These are phyloP conservation scores for Virgularia gustaviana DNA, from an alignment of 92 coral and sea anemone species.

Conservation along the genomic window DNA sequence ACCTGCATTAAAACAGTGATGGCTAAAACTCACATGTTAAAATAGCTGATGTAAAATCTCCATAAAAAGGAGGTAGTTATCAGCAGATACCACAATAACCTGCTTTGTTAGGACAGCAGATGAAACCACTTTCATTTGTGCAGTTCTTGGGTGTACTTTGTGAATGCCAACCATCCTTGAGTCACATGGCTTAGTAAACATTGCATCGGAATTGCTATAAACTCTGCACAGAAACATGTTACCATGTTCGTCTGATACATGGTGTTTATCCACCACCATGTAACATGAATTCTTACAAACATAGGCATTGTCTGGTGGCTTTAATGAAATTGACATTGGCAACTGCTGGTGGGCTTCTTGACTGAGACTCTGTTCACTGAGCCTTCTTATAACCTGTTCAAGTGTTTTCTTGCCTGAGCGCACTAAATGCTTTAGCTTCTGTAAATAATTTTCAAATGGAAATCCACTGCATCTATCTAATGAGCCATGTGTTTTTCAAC, in stretches of 20 bases:
- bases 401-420: background rate
- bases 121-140: background rate
- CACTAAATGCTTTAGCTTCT: constrained; percentile 5
- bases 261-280: background rate
- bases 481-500: background rate
- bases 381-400: background rate
- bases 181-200: background rate
- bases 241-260: background rate
- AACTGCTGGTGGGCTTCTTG: too few species aligned
- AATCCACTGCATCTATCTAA: constrained; percentile 12
- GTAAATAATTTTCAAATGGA: constrained; percentile 16
- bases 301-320: background rate
- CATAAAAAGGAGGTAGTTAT: background rate
- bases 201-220: background rate
- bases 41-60: background rate
- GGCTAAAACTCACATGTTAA: too few species aligned
- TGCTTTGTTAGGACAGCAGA: background rate
- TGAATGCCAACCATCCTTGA: background rate
- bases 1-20: too few species aligned
- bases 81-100: background rate
- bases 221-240: background rate
- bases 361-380: background rate
- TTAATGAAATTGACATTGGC: background rate
- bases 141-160: background rate
- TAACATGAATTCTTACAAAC: background rate